Percentiles rank a stretch among this genome's conserved stretches.
Conservation (phyloP, 1,140 invertebrate species). For the Fopius arisanus region DNA sequence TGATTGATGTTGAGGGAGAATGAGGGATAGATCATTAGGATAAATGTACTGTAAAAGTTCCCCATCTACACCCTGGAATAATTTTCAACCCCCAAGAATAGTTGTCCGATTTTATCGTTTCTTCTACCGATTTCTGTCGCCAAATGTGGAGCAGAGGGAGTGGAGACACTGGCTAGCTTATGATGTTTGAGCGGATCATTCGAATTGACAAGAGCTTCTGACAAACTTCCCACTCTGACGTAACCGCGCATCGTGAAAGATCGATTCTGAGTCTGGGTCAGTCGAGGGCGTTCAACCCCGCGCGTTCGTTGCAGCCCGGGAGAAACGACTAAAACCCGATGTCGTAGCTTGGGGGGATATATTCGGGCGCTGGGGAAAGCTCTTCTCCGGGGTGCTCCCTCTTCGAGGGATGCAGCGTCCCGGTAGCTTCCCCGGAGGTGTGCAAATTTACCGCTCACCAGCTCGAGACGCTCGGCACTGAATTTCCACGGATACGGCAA, state of each 20-base stretch:
- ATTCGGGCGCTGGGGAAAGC: constrained; percentile 9
- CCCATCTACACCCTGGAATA: too few species aligned
- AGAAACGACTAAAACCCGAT: constrained; percentile 54
- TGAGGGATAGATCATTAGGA: constrained; percentile 3
- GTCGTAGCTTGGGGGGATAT: constrained; percentile 52
- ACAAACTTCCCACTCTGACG: constrained; percentile 26
- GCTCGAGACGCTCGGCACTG: too few species aligned
- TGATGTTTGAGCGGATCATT: constrained; percentile 19
- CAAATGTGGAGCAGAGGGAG: neutral
- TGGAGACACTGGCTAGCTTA: neutral
- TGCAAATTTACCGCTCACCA: too few species aligned
- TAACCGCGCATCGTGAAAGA: constrained; percentile 59
- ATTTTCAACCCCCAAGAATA: too few species aligned
- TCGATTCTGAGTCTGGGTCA: constrained; percentile 65
- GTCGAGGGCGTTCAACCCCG: constrained; percentile 60
- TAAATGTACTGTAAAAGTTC: neutral
- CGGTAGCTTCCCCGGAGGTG: neutral
- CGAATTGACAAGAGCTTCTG: constrained; percentile 20
- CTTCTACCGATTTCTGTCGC: neutral
- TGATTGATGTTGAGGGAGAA: constrained; percentile 31
- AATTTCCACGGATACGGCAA: too few species aligned
- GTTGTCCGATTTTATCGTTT: too few species aligned
- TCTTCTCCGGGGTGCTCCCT: constrained; percentile 46
- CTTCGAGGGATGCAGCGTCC: constrained; percentile 35
- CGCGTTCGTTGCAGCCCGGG: constrained; percentile 57